Conservation (phyloP, 2,797 vertebrate species). For the Oreochromis grahami region DNA sequence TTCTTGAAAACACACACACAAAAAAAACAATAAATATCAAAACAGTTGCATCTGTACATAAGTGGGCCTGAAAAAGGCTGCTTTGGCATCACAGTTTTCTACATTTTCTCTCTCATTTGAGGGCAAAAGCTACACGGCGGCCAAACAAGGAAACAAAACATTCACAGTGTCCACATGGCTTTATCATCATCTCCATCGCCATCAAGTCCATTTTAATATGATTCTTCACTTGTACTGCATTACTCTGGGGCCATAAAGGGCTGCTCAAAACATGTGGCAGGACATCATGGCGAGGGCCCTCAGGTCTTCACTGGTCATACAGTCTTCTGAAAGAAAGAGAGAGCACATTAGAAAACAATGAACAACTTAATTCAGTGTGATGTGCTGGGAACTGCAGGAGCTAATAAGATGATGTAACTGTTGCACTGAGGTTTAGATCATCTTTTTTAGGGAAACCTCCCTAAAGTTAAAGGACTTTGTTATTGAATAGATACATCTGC, state of each 20-base stretch:
- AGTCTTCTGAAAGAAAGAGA: constrained; percentile 38
- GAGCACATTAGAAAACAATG: background rate
- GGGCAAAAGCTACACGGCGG: background rate
- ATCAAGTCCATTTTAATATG: background rate
- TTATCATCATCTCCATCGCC: background rate
- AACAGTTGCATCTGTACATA: background rate
- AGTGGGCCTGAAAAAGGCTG: background rate
- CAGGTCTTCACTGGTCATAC: constrained; percentile 61
- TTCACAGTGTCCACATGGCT: background rate
- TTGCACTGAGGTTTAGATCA: background rate
- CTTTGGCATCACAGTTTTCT: background rate
- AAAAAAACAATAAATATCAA: constrained; percentile 25
- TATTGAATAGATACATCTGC: background rate
- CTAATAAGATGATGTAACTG: background rate
- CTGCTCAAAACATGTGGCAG: constrained; percentile 66
- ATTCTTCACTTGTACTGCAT: constrained; percentile 7
- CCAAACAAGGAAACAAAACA: background rate
- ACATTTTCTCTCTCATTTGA: background rate
- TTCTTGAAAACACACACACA: background rate
- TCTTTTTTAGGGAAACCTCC: background rate
- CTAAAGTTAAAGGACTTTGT: background rate
- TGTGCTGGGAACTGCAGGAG: background rate
- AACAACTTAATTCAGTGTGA: background rate
- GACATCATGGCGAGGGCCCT: constrained; percentile 70
- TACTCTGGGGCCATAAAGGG: background rate